phyloP scores from a whole-genome alignment of 2,113 vertebrate species.

The Hyperopisus bebe region DNA sequence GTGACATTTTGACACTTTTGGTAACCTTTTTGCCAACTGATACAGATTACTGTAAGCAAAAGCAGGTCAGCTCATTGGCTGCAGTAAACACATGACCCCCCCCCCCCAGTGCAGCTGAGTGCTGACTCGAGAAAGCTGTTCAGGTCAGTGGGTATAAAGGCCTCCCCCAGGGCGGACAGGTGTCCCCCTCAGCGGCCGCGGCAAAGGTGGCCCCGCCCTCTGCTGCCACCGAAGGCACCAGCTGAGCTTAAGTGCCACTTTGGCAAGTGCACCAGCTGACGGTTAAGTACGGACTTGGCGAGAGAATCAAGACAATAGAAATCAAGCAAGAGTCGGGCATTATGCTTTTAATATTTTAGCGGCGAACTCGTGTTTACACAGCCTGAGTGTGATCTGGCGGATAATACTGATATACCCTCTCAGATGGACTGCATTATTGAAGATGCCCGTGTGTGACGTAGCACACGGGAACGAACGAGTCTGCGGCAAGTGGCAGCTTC shows the following conservation, averaged over 20 bases:
- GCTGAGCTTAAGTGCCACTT: neutral
- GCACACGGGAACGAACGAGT: neutral
- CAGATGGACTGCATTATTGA: neutral
- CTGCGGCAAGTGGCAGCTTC: neutral
- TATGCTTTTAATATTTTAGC: neutral
- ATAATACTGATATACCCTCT: neutral
- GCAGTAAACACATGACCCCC: neutral
- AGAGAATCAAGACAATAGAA: neutral
- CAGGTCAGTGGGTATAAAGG: neutral
- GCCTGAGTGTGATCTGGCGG: neutral
- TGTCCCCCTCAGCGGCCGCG: neutral
- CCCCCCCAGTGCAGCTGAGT: neutral
- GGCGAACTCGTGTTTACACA: neutral
- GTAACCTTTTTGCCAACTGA: neutral
- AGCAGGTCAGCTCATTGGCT: neutral
- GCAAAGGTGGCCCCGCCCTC: neutral
- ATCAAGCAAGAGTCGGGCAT: slow-evolving; percentile 2
- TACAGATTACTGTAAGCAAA: neutral
- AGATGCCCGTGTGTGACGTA: neutral
- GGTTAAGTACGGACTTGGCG: neutral
- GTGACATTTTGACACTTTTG: neutral
- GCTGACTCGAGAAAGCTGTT: neutral
- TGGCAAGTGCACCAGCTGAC: neutral
- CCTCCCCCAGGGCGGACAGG: neutral
- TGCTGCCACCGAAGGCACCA: neutral